phyloP scores from a whole-genome alignment of 2,888 invertebrate genomes.

The Pachymerium ferrugineum region DNA sequence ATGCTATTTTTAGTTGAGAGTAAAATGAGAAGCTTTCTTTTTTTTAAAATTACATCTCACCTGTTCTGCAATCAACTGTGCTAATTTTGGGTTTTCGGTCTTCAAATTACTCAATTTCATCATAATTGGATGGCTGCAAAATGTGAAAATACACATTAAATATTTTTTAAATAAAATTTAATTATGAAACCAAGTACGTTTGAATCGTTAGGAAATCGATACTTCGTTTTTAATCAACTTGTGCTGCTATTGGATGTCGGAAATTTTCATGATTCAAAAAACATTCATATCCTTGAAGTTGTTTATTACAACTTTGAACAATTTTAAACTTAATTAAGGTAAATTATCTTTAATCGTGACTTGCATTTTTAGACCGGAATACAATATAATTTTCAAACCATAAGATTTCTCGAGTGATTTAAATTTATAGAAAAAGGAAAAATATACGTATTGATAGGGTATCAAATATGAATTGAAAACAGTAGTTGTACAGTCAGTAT shows the following conservation, averaged over 20 bases:
- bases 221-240: not conserved
- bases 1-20: not conserved
- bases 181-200: not conserved
- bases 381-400: no score
- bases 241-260: not conserved
- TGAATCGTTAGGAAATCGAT: not conserved
- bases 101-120: conserved; percentile 75
- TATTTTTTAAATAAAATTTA: not conserved
- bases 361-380: no score
- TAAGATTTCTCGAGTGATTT: no score
- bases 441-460: no score
- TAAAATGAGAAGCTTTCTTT: not conserved
- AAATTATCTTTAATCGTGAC: no score
- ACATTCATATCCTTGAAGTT: no score
- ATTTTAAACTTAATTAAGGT: no score
- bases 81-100: conserved; percentile 69
- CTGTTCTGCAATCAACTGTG: conserved; percentile 77
- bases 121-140: conserved; percentile 75
- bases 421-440: no score
- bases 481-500: no score
- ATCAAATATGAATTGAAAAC: no score
- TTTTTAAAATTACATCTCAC: conserved; percentile 46
- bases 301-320: no score
- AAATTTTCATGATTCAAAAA: not conserved
- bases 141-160: not conserved